phyloP scores from a whole-genome alignment of 2,797 vertebrate genomes.

The Gymnoscopelus microlampas region DNA sequence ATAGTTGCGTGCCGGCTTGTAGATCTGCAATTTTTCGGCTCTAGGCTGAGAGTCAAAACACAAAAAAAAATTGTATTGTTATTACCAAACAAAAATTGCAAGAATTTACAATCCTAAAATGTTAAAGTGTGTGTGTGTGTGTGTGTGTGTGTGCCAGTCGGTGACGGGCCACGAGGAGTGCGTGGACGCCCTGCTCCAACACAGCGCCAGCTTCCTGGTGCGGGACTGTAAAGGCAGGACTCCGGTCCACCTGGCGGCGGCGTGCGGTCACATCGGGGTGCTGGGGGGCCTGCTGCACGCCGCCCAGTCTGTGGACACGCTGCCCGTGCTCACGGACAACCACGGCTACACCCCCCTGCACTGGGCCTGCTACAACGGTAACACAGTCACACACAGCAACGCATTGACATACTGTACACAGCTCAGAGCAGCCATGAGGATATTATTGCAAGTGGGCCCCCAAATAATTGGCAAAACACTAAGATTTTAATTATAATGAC shows the following conservation, averaged over 20 bases:
- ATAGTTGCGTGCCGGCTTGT: too few relatives aligned
- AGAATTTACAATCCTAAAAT: too few relatives aligned
- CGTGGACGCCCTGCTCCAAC: conserved; percentile 95
- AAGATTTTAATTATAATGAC: too few relatives aligned
- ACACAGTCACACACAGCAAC: conserved; percentile 32
- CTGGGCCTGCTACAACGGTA: conserved; percentile 99
- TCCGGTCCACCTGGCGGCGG: conserved; percentile 93
- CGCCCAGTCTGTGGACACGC: conserved; percentile 86
- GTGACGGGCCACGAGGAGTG: conserved; percentile 97
- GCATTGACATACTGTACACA: too few relatives aligned
- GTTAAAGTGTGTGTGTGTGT: too few relatives aligned
- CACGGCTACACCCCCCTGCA: conserved; percentile 97
- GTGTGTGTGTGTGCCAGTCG: not conserved
- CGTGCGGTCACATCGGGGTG: conserved; percentile 94
- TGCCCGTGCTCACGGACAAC: conserved; percentile 90
- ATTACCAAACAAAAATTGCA: too few relatives aligned
- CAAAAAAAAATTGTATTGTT: too few relatives aligned
- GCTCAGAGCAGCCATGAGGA: too few relatives aligned
- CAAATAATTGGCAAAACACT: too few relatives aligned
- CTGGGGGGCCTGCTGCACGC: conserved; percentile 95
- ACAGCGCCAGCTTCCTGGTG: conserved; percentile 90
- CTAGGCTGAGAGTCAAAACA: too few relatives aligned
- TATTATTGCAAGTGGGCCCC: too few relatives aligned
- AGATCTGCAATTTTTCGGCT: too few relatives aligned
- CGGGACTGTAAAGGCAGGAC: conserved; percentile 92